Conservation (phyloP, 2,113 vertebrate genomes). For the Ptilonorhynchus violaceus region DNA sequence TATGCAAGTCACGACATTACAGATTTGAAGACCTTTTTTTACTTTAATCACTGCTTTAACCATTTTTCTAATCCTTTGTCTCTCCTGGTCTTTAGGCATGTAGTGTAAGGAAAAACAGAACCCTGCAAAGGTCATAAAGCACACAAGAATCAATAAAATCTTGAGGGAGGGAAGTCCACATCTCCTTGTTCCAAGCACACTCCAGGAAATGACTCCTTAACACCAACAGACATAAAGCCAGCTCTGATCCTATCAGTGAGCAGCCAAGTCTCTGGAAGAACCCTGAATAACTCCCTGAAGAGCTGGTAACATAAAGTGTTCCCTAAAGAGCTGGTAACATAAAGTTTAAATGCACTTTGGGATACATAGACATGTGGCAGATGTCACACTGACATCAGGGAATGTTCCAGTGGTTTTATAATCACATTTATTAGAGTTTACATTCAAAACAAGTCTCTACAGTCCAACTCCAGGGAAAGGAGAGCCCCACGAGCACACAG, state of each 20-base stretch:
- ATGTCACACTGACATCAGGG: neutral
- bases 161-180: neutral
- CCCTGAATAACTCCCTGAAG: neutral
- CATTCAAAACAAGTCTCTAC: neutral
- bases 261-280: neutral
- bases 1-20: rapidly evolving
- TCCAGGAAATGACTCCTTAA: neutral
- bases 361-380: neutral
- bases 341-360: neutral
- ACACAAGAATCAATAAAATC: neutral
- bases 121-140: neutral
- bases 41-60: neutral
- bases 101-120: neutral
- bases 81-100: neutral
- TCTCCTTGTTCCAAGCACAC: neutral
- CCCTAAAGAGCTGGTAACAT: neutral
- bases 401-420: neutral
- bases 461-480: neutral
- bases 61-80: neutral
- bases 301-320: neutral
- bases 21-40: neutral
- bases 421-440: neutral
- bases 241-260: neutral
- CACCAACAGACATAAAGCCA: neutral
- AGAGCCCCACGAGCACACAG: neutral